These are phyloP conservation scores for Eristalis pertinax DNA, from an alignment of 2,888 invertebrate species.

Conservation along the genomic window DNA sequence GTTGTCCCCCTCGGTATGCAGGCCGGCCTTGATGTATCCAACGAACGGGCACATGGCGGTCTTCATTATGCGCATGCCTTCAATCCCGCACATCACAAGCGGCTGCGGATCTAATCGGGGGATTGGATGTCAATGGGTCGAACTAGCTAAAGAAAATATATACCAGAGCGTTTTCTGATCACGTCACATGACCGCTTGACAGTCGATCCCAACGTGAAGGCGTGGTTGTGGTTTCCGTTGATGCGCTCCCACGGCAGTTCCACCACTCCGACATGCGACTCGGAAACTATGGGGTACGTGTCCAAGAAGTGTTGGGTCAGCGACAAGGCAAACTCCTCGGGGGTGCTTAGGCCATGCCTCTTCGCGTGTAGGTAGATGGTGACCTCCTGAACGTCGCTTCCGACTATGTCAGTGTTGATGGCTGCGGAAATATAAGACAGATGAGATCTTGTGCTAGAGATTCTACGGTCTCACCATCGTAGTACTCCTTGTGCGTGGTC, in stretches of 20 bases:
- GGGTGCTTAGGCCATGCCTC: slow-evolving; percentile 63
- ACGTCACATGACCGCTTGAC: slow-evolving; percentile 71
- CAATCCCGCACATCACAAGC: slow-evolving; percentile 69
- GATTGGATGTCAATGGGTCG: background rate
- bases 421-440: slow-evolving; percentile 36
- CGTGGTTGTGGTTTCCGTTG: slow-evolving; percentile 72
- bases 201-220: slow-evolving; percentile 60
- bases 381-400: slow-evolving; percentile 73
- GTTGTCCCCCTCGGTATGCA: slow-evolving; percentile 73
- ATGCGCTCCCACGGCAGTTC: slow-evolving; percentile 71
- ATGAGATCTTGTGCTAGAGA: too few species aligned
- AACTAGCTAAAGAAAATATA: background rate
- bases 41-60: slow-evolving; percentile 73
- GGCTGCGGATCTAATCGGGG: slow-evolving; percentile 44
- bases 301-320: slow-evolving; percentile 72
- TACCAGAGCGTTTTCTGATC: slow-evolving; percentile 68
- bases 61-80: slow-evolving; percentile 70
- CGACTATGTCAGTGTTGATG: slow-evolving; percentile 73
- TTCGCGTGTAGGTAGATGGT: slow-evolving; percentile 73
- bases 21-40: slow-evolving; percentile 72
- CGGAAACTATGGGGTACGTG: slow-evolving; percentile 64
- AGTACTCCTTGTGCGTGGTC: slow-evolving; percentile 73
- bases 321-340: slow-evolving; percentile 73
- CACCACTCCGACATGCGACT: slow-evolving; percentile 72
- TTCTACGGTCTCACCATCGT: slow-evolving; percentile 63